Evolutionary conservation across 1,140 invertebrate genomes (phyloP).

Genomic region (Aricia agestis): DNA sequence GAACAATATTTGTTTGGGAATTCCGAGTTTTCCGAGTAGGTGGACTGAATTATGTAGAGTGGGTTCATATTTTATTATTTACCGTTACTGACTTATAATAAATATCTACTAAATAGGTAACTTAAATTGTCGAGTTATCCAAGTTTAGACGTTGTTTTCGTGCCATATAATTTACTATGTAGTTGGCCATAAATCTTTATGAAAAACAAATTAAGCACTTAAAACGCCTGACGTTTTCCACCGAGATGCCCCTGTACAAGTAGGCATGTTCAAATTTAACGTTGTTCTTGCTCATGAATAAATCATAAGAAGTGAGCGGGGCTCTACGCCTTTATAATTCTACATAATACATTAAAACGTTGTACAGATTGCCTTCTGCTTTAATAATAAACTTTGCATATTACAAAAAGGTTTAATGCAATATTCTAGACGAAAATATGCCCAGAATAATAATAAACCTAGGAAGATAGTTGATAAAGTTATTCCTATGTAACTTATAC

Average conservation of each 20-base stretch:
- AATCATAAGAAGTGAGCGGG: slow-evolving; percentile 71
- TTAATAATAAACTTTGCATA: slow-evolving; percentile 58
- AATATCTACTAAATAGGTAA: background rate
- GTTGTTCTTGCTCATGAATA: slow-evolving; percentile 71
- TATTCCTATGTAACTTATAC: too few species aligned
- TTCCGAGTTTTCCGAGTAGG: slow-evolving; percentile 37
- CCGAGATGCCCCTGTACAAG: slow-evolving; percentile 54
- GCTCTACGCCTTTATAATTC: slow-evolving; percentile 70
- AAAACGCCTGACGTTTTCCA: slow-evolving; percentile 61
- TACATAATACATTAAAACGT: slow-evolving; percentile 75
- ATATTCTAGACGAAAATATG: slow-evolving; percentile 29
- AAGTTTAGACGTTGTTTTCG: background rate
- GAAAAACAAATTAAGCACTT: slow-evolving; percentile 60
- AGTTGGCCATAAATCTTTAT: slow-evolving; percentile 50
- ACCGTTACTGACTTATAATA: background rate
- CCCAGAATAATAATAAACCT: background rate
- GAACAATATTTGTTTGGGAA: slow-evolving; percentile 65
- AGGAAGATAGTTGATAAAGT: too few species aligned
- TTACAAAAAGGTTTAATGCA: slow-evolving; percentile 38
- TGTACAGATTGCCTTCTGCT: slow-evolving; percentile 69
- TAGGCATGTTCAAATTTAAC: slow-evolving; percentile 70
- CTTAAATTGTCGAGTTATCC: too few species aligned
- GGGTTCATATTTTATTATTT: background rate
- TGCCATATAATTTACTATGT: background rate
- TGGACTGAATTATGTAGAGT: slow-evolving; percentile 42